phyloP scores from a whole-genome alignment of 2,888 invertebrate genomes.

The Mellilla xanthometata region DNA sequence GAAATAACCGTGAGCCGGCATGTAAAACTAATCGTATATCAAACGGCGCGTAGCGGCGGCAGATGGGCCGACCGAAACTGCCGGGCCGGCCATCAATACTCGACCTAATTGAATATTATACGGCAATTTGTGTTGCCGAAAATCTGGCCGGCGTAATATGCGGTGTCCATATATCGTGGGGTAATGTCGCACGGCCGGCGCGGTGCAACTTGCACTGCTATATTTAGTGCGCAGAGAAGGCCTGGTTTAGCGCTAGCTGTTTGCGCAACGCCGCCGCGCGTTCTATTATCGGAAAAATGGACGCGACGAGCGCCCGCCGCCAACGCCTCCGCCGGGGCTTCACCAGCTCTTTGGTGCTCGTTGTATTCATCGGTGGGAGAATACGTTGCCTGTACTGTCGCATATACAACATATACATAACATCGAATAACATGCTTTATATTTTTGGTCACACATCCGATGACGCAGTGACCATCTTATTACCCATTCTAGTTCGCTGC shows the following conservation, averaged over 20 bases:
- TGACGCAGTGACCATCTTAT: too few relatives aligned
- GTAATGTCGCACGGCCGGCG: slow-evolving; percentile 69
- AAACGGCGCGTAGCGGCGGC: slow-evolving; percentile 55
- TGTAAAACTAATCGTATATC: slow-evolving; percentile 78
- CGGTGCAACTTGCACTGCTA: slow-evolving; percentile 65
- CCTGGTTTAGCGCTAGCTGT: slow-evolving; percentile 69
- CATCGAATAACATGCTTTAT: too few relatives aligned
- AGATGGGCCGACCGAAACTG: slow-evolving; percentile 79
- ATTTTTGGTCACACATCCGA: too few relatives aligned
- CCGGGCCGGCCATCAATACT: slow-evolving; percentile 73
- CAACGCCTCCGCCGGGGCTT: slow-evolving; percentile 20
- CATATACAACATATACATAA: too few relatives aligned
- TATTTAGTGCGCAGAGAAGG: slow-evolving; percentile 41
- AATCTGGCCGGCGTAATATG: slow-evolving; percentile 75
- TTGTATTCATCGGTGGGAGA: too few relatives aligned
- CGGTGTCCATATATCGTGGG: slow-evolving; percentile 73
- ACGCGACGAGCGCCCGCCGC: slow-evolving; percentile 22
- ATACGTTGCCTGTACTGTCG: too few relatives aligned
- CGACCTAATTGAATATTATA: slow-evolving; percentile 81
- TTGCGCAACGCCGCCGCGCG: slow-evolving; percentile 68
- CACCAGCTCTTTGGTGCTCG: slow-evolving; percentile 26
- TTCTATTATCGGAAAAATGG: slow-evolving; percentile 79
- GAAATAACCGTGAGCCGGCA: slow-evolving; percentile 41
- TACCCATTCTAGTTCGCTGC: too few relatives aligned
- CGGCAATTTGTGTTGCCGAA: slow-evolving; percentile 79